phyloP scores from a whole-genome alignment of 2,113 vertebrate genomes.

The Alethe diademata region DNA sequence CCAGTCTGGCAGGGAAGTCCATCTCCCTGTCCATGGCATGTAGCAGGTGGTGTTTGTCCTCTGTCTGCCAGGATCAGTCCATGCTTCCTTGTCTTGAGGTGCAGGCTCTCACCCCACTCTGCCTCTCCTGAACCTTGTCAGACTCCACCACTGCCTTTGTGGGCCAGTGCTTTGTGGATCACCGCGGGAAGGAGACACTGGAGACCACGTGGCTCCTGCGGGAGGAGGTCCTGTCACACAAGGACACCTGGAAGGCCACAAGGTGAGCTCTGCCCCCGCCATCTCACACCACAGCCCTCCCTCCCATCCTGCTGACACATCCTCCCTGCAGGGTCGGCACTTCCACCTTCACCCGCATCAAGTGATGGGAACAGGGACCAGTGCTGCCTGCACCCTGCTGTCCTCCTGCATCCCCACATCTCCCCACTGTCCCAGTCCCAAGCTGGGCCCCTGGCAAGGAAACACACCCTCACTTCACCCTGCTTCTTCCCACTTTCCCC shows the following conservation, averaged over 20 bases:
- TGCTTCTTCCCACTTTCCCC: neutral
- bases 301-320: neutral
- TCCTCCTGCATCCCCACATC: no score
- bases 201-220: neutral
- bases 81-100: neutral
- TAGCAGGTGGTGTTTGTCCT: neutral
- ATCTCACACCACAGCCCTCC: neutral
- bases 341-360: neutral
- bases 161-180: neutral
- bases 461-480: fast-evolving
- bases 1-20: neutral
- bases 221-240: neutral
- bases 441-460: neutral
- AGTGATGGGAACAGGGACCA: neutral
- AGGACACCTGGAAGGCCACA: neutral
- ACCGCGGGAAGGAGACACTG: neutral
- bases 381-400: neutral
- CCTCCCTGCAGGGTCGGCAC: neutral
- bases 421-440: neutral
- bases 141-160: neutral
- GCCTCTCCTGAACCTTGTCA: neutral
- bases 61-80: neutral
- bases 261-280: neutral
- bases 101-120: fast-evolving
- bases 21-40: no score